These are phyloP conservation scores for Corbicula japonica DNA, from an alignment of 2,888 invertebrate genomes.

Conservation along the genomic window DNA sequence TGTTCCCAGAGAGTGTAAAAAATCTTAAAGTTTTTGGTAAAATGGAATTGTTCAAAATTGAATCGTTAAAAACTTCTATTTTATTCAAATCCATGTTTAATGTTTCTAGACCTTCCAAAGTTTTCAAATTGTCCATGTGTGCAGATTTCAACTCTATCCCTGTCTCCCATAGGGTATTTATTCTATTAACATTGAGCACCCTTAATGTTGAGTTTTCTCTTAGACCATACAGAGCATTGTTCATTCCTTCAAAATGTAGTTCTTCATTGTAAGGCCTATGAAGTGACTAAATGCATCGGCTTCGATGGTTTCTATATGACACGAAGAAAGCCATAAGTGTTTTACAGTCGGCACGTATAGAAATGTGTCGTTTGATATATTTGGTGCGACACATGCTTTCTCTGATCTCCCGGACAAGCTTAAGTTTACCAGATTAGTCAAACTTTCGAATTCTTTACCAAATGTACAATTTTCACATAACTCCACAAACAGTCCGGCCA, in stretches of 20 bases:
- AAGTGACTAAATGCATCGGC: conserved; percentile 34
- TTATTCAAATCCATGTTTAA: conserved; percentile 60
- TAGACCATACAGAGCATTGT: conserved; percentile 42
- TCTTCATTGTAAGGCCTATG: conserved; percentile 57
- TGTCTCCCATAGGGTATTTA: conserved; percentile 26
- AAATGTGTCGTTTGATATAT: too few relatives aligned
- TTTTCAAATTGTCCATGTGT: conserved; percentile 35
- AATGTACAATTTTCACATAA: conserved; percentile 22
- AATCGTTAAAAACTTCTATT: conserved; percentile 51
- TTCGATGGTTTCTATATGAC: conserved; percentile 30
- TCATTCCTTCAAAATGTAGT: conserved; percentile 52
- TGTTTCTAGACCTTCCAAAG: conserved; percentile 31
- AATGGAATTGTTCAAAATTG: conserved; percentile 15
- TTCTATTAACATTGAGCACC: conserved; percentile 40
- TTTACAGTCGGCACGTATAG: conserved; percentile 15
- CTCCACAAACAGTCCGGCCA: conserved; percentile 5
- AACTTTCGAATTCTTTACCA: conserved; percentile 20
- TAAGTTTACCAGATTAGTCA: conserved; percentile 24
- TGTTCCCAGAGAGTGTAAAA: conserved; percentile 51
- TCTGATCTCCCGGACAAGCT: conserved; percentile 10
- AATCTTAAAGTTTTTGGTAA: conserved; percentile 20
- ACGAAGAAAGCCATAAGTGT: conserved; percentile 22
- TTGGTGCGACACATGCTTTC: conserved; percentile 4
- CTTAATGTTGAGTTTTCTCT: conserved; percentile 24
- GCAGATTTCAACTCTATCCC: conserved; percentile 24